phyloP scores from a whole-genome alignment of 2,797 vertebrate species.

The Sardinella longiceps region DNA sequence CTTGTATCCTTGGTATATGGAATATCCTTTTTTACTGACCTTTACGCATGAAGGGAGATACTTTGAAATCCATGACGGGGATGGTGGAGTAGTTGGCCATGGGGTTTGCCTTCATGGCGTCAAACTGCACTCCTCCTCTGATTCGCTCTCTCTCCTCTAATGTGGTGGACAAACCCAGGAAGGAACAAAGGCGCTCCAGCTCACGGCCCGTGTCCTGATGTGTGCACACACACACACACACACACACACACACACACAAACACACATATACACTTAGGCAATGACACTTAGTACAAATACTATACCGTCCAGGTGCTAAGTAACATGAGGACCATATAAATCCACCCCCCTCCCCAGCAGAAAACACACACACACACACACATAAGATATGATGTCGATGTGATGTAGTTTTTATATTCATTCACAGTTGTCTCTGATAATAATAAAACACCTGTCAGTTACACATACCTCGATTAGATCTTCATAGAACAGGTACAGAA shows the following conservation, averaged over 20 bases:
- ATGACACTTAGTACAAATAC: neutral
- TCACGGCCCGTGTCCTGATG: constrained; percentile 78
- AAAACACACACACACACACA: neutral
- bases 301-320: no score
- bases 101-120: constrained; percentile 81
- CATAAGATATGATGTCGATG: neutral
- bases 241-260: no score
- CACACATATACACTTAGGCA: neutral
- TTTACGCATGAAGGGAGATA: constrained; percentile 89
- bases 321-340: no score
- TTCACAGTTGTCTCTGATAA: neutral
- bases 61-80: constrained; percentile 67
- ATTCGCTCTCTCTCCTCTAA: constrained; percentile 68
- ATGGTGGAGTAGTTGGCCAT: constrained; percentile 76
- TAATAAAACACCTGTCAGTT: neutral
- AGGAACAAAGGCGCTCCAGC: constrained; percentile 73
- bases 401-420: no score
- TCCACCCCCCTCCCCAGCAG: no score
- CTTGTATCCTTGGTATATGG: no score
- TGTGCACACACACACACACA: constrained; percentile 7
- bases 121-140: constrained; percentile 68
- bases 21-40: constrained; percentile 72
- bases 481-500: constrained; percentile 84
- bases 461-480: constrained; percentile 79
- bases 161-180: constrained; percentile 71